These are phyloP conservation scores for Blastomussa wellsi DNA, from an alignment of 92 coral and sea anemone genomes.

Conservation along the genomic window DNA sequence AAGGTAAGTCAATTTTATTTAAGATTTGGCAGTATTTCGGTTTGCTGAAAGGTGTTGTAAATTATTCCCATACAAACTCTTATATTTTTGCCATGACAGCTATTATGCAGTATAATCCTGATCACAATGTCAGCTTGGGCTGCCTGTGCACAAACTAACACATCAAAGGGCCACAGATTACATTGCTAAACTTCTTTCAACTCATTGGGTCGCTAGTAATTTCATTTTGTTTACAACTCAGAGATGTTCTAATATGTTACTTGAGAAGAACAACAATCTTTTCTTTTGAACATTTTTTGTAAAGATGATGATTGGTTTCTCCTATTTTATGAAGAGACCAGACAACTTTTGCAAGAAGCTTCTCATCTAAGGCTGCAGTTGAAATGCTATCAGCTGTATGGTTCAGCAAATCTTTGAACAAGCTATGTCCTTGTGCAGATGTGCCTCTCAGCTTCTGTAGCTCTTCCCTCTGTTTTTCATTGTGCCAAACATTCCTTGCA, in stretches of 20 bases:
- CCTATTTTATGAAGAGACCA: conserved; percentile 38
- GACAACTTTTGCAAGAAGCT: not conserved
- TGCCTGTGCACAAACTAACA: too few species aligned
- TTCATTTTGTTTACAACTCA: not conserved
- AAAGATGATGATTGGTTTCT: conserved; percentile 25
- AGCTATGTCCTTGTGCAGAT: conserved; percentile 4
- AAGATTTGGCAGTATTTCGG: too few species aligned
- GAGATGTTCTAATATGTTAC: not conserved
- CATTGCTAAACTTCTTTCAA: too few species aligned
- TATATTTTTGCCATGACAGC: too few species aligned
- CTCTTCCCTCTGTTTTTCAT: conserved; percentile 4
- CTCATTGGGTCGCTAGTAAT: not conserved
- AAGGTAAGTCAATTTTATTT: too few species aligned
- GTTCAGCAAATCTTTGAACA: conserved; percentile 16
- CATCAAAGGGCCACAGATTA: not conserved
- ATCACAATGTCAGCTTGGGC: too few species aligned
- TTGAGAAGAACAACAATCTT: not conserved
- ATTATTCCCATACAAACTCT: too few species aligned
- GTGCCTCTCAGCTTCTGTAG: conserved; percentile 24
- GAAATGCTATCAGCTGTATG: conserved; percentile 6
- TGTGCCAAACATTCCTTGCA: conserved; percentile 19
- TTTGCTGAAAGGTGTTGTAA: too few species aligned
- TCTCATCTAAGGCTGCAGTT: not conserved
- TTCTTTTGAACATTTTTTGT: not conserved
- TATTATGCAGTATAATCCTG: too few species aligned